Evolutionary conservation across 2,113 vertebrate species (phyloP), one percentile per base, ranked within the genome.

Genomic region (Equus przewalskii): DNA sequence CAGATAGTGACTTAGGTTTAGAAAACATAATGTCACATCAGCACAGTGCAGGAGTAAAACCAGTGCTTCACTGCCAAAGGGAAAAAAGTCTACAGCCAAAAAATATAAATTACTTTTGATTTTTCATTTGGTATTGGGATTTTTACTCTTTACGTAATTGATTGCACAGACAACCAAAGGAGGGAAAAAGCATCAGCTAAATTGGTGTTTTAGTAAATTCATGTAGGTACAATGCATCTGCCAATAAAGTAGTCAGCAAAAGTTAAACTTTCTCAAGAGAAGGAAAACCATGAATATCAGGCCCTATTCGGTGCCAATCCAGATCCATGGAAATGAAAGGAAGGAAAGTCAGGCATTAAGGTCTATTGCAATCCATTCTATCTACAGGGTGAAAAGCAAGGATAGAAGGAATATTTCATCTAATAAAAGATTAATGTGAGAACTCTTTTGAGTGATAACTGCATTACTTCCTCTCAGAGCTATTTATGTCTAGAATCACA

Each of bases 401-500:
- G 76, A 69, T 33, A 97, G 58, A 95, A 79, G 89, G 33, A 93
- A 44, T 79, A 64, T 56, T 91, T 84, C 56, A 5, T 46, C 21
- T 95, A 56, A 82, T 92, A 98, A 98, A 98, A 80, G 91, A 96
- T 62, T 10, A 86, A 78, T 76, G 60, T 85, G 21, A 95, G 22
- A 73, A 3, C 19, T 51, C 67, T 91, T 96, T 82, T 96, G 41
- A 97, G 2, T 83, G 24, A 96, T 92, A 97, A 93, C 7, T 22
- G 18, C 54, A 88, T 86, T 93, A 44, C 9, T 96, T 76, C 91
- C 14, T 89, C 18, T 96, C 46, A 14, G 26, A 81, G 36, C 89
- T 94, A 97, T 88, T 96, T 86, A 92, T 84, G 56, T 1, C 16
- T 98, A 97, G 96, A 97, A 96, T 81, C 97, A 84, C 5, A 36